Conservation (phyloP, 2,113 vertebrate species). For the Grammomys dolichurus region DNA sequence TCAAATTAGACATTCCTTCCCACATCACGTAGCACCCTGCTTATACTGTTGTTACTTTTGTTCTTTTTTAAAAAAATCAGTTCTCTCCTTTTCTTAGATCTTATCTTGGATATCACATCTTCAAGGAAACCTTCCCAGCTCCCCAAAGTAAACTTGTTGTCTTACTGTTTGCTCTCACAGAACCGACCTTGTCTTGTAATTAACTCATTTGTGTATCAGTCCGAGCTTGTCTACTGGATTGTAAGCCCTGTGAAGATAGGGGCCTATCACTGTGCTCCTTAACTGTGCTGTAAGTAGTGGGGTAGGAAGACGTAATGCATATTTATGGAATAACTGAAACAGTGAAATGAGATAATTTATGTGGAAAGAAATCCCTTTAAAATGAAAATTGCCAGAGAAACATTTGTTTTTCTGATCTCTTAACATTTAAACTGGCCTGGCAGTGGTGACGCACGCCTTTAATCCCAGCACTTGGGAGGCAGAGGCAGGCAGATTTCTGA, state of each 20-base stretch:
- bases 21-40: not conserved
- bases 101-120: constrained; percentile 20
- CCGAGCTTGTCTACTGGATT: not conserved
- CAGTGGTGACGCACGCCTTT: too few relatives aligned
- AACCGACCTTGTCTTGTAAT: constrained; percentile 40
- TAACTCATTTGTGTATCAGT: constrained; percentile 15
- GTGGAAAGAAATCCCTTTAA: constrained; percentile 59
- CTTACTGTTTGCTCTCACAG: not conserved
- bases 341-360: constrained; percentile 61
- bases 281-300: not conserved
- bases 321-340: constrained; percentile 44
- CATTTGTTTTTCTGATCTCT: constrained; percentile 47
- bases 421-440: constrained; percentile 46
- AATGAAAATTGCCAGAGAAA: constrained; percentile 63
- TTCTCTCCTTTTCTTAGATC: constrained; percentile 17
- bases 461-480: too few relatives aligned
- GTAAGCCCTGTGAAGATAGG: constrained; percentile 2
- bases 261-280: constrained; percentile 12
- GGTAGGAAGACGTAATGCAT: constrained; percentile 57
- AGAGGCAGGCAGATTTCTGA: too few relatives aligned
- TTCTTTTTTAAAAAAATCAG: not conserved
- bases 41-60: not conserved
- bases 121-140: constrained; percentile 47
- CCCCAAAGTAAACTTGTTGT: constrained; percentile 40
- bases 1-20: not conserved